Percentiles rank a stretch among this genome's conserved stretches.
Conservation (phyloP, 2,888 invertebrate genomes). For the Drosophila borealis region DNA sequence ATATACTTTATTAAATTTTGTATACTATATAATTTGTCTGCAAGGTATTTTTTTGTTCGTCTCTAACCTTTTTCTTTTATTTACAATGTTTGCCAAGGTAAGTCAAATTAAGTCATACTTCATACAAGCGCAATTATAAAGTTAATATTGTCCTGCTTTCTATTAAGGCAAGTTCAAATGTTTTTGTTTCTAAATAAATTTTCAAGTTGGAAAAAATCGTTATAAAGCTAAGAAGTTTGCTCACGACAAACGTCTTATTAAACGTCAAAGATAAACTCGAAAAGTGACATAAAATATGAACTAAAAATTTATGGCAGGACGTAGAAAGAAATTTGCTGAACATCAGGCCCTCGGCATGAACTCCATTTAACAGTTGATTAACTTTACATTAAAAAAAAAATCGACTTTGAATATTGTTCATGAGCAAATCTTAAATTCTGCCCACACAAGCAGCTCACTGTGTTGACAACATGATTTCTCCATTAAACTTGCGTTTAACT, state of each 20-base stretch:
- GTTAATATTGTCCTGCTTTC: too few relatives aligned
- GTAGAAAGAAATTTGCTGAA: neutral
- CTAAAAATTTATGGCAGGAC: neutral
- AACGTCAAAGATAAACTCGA: neutral
- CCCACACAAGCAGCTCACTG: neutral
- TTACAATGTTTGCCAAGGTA: too few relatives aligned
- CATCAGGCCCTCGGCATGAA: neutral
- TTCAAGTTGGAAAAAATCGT: neutral
- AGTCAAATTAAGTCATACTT: too few relatives aligned
- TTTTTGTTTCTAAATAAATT: too few relatives aligned
- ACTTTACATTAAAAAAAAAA: conserved; percentile 6
- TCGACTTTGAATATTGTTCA: conserved; percentile 2
- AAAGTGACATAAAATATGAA: neutral
- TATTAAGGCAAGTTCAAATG: too few relatives aligned
- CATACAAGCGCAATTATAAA: too few relatives aligned
- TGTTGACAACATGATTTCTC: conserved; percentile 16
- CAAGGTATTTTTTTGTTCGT: too few relatives aligned
- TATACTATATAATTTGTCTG: too few relatives aligned
- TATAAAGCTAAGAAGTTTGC: neutral
- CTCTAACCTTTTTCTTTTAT: too few relatives aligned
- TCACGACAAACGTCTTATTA: neutral
- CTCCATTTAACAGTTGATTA: conserved; percentile 26
- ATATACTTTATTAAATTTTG: too few relatives aligned
- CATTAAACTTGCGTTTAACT: conserved; percentile 21
- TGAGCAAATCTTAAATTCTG: neutral